Evolutionary conservation across 2,797 vertebrate genomes (phyloP).

Genomic region (Tympanoctomys barrerae): DNA sequence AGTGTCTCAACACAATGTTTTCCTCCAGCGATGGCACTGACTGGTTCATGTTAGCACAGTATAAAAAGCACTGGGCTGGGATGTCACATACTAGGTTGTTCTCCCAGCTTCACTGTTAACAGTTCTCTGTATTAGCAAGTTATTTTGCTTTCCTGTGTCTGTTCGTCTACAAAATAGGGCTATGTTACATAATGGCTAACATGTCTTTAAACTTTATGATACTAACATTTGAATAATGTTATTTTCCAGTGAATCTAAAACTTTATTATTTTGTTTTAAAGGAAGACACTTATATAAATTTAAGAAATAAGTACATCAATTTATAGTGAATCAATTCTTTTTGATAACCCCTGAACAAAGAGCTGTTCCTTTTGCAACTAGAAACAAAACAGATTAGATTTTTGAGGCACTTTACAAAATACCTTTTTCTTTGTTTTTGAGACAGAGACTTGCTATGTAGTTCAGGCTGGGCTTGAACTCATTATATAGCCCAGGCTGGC

Average conservation of each 20-base stretch:
- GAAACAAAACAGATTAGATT: slow-evolving; percentile 28
- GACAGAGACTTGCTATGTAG: neutral
- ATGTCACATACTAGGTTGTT: neutral
- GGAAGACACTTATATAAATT: slow-evolving; percentile 48
- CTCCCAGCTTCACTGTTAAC: neutral
- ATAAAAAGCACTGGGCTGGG: neutral
- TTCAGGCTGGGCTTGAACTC: neutral
- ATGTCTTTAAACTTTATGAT: neutral
- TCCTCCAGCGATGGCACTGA: neutral
- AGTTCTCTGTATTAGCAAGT: neutral
- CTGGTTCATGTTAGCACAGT: neutral
- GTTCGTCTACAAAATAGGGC: slow-evolving; percentile 35
- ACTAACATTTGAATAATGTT: neutral
- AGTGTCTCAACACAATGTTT: neutral
- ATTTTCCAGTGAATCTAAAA: neutral
- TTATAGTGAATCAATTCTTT: neutral
- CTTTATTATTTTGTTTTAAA: slow-evolving; percentile 42
- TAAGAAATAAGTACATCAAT: slow-evolving; percentile 49
- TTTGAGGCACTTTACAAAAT: slow-evolving; percentile 43
- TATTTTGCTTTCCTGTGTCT: slow-evolving; percentile 14
- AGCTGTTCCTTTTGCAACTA: neutral
- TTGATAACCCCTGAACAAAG: slow-evolving; percentile 19
- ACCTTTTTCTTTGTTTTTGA: neutral
- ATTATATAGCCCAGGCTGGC: neutral
- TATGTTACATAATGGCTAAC: neutral